phyloP scores from a whole-genome alignment of 2,888 invertebrate species.

The Formica aserva region DNA sequence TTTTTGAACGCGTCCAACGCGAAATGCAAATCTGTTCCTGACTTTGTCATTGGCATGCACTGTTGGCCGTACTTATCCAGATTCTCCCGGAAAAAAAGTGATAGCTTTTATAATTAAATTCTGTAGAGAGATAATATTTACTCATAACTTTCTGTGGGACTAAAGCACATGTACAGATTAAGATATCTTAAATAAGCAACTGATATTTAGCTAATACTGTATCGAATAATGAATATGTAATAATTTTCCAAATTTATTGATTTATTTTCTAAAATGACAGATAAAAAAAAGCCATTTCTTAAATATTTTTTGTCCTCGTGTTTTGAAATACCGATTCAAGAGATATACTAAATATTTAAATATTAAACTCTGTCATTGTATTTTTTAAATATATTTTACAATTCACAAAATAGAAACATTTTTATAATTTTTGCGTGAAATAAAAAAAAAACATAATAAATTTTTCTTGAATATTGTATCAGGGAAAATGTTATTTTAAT shows the following conservation, averaged over 20 bases:
- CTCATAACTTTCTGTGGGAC: background rate
- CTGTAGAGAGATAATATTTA: background rate
- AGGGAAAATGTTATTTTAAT: background rate
- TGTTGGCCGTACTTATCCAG: background rate
- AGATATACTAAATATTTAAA: background rate
- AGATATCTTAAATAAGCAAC: background rate
- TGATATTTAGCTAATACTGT: background rate
- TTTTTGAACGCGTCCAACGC: slow-evolving; percentile 49
- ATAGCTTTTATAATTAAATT: slow-evolving; percentile 32
- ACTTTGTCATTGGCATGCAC: slow-evolving; percentile 62
- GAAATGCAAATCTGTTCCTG: slow-evolving; percentile 66
- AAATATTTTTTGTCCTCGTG: background rate
- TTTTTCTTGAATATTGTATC: background rate
- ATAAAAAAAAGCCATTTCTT: background rate
- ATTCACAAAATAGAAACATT: background rate
- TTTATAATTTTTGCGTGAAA: background rate
- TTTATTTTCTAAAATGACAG: background rate
- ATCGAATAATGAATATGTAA: background rate
- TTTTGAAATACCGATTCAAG: background rate
- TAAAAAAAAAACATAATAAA: background rate
- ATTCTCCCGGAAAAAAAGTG: background rate
- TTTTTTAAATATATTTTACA: background rate
- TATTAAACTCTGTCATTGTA: background rate
- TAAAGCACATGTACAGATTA: background rate
- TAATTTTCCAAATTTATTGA: background rate